Evolutionary conservation across 2,797 vertebrate genomes (phyloP).

Genomic region (Simalia tracyae): DNA sequence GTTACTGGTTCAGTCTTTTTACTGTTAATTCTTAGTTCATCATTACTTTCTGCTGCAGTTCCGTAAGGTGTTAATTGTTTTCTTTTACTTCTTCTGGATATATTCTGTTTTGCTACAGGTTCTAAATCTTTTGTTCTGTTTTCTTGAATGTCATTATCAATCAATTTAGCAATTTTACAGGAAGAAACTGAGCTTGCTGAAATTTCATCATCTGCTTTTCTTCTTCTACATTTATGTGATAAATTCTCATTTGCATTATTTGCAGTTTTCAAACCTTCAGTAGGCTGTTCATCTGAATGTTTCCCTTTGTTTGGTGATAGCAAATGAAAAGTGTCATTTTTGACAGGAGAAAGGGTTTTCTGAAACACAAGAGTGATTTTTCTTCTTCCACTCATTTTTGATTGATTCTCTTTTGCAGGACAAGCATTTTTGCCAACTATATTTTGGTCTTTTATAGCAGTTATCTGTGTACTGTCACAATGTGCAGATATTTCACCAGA

Average conservation of each 20-base stretch:
- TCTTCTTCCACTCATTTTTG: conserved; percentile 36
- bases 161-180: not conserved
- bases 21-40: not conserved
- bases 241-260: not conserved
- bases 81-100: not conserved
- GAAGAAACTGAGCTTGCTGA: not conserved
- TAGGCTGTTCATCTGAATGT: not conserved
- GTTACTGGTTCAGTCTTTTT: not conserved
- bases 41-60: not conserved
- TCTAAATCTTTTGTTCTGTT: not conserved
- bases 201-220: not conserved
- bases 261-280: not conserved
- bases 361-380: not conserved
- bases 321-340: not conserved
- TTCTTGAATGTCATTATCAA: not conserved
- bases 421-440: not conserved
- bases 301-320: not conserved
- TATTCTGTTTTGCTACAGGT: not conserved
- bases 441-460: conserved; percentile 7
- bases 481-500: not conserved
- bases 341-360: not conserved
- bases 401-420: not conserved
- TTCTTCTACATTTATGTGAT: not conserved
- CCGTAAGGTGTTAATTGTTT: not conserved
- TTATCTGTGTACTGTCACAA: not conserved